These are phyloP conservation scores for Celastrina argiolus DNA, from an alignment of 2,888 invertebrate genomes.

Conservation along the genomic window DNA sequence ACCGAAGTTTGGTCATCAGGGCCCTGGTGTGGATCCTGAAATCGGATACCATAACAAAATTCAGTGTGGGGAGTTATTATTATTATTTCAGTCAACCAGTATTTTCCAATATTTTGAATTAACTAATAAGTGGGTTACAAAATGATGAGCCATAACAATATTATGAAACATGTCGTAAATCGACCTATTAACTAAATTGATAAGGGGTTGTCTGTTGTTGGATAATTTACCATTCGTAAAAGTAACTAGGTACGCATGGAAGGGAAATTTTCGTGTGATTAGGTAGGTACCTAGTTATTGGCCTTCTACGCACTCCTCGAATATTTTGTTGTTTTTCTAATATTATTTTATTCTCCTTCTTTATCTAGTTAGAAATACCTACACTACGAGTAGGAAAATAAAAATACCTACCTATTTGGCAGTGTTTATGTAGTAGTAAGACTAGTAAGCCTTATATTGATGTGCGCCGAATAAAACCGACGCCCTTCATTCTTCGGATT, in stretches of 20 bases:
- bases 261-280: slow-evolving; percentile 5
- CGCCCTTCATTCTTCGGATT: too few relatives aligned
- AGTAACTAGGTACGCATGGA: slow-evolving; percentile 50
- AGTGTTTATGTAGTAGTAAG: too few relatives aligned
- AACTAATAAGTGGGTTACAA: neutral
- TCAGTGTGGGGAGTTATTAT: too few relatives aligned
- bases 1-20: too few relatives aligned
- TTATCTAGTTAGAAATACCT: too few relatives aligned
- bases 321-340: neutral
- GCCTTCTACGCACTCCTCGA: neutral
- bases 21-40: too few relatives aligned
- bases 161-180: neutral
- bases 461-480: too few relatives aligned
- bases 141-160: neutral
- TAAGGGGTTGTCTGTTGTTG: slow-evolving; percentile 57
- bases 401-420: too few relatives aligned
- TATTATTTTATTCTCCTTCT: neutral
- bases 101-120: neutral
- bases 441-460: too few relatives aligned
- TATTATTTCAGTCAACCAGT: too few relatives aligned
- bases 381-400: neutral
- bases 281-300: neutral
- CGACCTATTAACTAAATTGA: slow-evolving; percentile 60
- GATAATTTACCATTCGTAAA: slow-evolving; percentile 70
- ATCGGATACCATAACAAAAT: too few relatives aligned